Conservation (phyloP, 2,888 invertebrate genomes). For the Polydrusus cervinus region DNA sequence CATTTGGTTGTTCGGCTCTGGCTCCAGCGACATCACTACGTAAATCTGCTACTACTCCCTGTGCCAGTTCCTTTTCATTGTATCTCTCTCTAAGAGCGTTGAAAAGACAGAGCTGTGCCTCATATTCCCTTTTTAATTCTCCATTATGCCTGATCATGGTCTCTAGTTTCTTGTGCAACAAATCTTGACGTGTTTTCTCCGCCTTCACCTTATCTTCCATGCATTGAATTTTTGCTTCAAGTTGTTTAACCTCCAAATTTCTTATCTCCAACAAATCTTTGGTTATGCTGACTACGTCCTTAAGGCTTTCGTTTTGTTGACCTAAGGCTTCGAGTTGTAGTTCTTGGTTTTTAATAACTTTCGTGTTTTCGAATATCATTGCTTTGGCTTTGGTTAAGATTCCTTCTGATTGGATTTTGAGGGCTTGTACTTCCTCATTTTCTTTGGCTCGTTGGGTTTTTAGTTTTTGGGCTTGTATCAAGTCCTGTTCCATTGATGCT, state of each 20-base stretch:
- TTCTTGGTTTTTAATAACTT: slow-evolving; percentile 85
- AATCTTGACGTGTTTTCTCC: slow-evolving; percentile 81
- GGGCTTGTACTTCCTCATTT: slow-evolving; percentile 60
- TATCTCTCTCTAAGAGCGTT: slow-evolving; percentile 72
- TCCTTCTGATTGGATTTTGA: slow-evolving; percentile 70
- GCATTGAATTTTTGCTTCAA: slow-evolving; percentile 78
- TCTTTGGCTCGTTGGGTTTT: slow-evolving; percentile 64
- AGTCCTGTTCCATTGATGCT: slow-evolving; percentile 65
- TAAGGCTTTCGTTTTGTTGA: slow-evolving; percentile 83
- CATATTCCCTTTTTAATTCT: slow-evolving; percentile 85
- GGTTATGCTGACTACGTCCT: slow-evolving; percentile 87
- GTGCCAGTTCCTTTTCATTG: slow-evolving; percentile 66
- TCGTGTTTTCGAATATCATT: slow-evolving; percentile 84
- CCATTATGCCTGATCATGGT: slow-evolving; percentile 83
- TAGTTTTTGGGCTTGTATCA: slow-evolving; percentile 64
- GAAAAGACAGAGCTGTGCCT: slow-evolving; percentile 83
- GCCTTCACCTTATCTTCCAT: slow-evolving; percentile 78
- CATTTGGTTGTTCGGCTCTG: slow-evolving; percentile 26
- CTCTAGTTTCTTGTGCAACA: slow-evolving; percentile 81
- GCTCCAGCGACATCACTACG: slow-evolving; percentile 44
- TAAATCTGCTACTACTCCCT: slow-evolving; percentile 61
- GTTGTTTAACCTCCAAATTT: slow-evolving; percentile 85
- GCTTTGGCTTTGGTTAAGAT: slow-evolving; percentile 80
- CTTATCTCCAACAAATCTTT: slow-evolving; percentile 86
- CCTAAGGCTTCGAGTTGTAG: slow-evolving; percentile 83